These are phyloP conservation scores for Larimichthys polyactis DNA, from an alignment of 2,113 vertebrate species.

Conservation along the genomic window DNA sequence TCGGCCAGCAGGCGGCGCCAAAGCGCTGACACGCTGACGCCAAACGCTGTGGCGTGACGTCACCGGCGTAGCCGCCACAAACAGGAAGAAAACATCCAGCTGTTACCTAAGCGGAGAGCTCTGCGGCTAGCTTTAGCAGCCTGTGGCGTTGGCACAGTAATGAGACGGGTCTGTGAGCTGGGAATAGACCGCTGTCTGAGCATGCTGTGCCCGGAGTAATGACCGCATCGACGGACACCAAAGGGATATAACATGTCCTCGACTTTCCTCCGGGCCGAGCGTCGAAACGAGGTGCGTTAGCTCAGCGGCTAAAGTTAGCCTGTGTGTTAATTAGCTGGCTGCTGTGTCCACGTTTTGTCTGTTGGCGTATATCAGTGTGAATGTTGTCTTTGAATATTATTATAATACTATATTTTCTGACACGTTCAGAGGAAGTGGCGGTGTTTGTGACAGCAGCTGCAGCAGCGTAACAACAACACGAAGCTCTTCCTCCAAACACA, in stretches of 20 bases:
- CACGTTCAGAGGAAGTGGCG: too few relatives aligned
- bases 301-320: conserved; percentile 38
- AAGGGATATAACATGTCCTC: conserved; percentile 36
- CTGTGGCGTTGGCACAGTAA: conserved; percentile 26
- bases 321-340: background rate
- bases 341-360: background rate
- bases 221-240: conserved; percentile 26
- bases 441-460: too few relatives aligned
- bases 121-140: conserved; percentile 7
- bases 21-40: accelerated
- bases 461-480: too few relatives aligned
- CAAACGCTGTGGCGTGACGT: conserved; percentile 16
- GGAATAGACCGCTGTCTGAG: conserved; percentile 25
- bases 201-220: conserved; percentile 74
- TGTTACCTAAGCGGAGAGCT: conserved; percentile 35
- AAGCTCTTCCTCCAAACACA: too few relatives aligned
- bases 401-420: too few relatives aligned
- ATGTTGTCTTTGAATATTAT: too few relatives aligned
- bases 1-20: conserved; percentile 18
- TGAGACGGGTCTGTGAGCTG: conserved; percentile 50
- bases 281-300: conserved; percentile 81
- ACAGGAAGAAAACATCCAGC: conserved; percentile 80
- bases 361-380: too few relatives aligned
- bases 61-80: conserved; percentile 8
- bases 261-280: conserved; percentile 73